These are phyloP conservation scores for Drosophila pruinosa DNA, from an alignment of 1,140 invertebrate species.

Conservation along the genomic window DNA sequence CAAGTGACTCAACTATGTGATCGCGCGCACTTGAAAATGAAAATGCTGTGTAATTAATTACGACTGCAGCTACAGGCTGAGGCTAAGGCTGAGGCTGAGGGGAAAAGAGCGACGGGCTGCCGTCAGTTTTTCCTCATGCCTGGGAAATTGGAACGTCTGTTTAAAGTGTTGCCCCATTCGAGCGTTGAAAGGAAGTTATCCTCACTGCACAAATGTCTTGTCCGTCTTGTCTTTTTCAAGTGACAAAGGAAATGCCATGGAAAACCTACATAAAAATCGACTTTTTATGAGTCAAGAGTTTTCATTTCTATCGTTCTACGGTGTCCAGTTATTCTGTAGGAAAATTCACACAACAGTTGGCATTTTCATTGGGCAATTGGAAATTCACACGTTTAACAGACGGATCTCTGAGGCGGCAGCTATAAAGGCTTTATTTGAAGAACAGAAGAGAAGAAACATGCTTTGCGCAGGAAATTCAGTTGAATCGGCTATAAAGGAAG, in stretches of 20 bases:
- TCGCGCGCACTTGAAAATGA: slow-evolving; percentile 64
- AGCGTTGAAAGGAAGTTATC: slow-evolving; percentile 59
- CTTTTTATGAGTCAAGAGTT: slow-evolving; percentile 47
- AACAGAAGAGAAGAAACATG: background rate
- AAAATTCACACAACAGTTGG: slow-evolving; percentile 20
- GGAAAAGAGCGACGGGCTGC: background rate
- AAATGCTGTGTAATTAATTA: slow-evolving; percentile 81
- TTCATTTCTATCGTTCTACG: background rate
- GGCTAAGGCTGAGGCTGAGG: background rate
- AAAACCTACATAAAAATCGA: slow-evolving; percentile 52
- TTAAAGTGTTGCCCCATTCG: background rate
- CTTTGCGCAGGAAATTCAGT: background rate
- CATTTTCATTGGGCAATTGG: slow-evolving; percentile 24
- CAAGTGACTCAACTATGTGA: slow-evolving; percentile 15
- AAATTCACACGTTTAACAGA: slow-evolving; percentile 41
- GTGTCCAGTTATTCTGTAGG: background rate
- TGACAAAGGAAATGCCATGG: slow-evolving; percentile 58
- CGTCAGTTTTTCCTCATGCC: slow-evolving; percentile 22
- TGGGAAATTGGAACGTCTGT: slow-evolving; percentile 38
- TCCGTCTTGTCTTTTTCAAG: slow-evolving; percentile 18
- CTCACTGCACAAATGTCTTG: slow-evolving; percentile 32
- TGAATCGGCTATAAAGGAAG: background rate
- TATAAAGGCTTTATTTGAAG: background rate
- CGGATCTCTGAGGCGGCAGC: background rate
- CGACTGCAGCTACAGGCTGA: slow-evolving; percentile 6